Evolutionary conservation across 2,888 invertebrate genomes (phyloP).

Genomic region (Drosophila cracens): DNA sequence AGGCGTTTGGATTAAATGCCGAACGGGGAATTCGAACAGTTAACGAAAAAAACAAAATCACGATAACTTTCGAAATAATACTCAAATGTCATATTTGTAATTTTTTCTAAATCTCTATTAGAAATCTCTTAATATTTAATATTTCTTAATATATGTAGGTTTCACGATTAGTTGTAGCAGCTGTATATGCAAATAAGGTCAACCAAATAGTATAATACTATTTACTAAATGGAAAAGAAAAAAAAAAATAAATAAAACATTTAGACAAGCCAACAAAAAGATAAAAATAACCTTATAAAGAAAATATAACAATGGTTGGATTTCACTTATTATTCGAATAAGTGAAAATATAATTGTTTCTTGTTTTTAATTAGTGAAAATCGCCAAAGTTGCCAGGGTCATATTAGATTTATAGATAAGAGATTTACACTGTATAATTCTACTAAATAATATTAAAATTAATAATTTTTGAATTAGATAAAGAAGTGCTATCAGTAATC

Average conservation of each 20-base stretch:
- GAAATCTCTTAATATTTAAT: not conserved
- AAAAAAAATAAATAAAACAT: not conserved
- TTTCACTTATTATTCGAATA: too few relatives aligned
- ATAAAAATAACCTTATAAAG: not conserved
- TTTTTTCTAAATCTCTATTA: not conserved
- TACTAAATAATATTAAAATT: not conserved
- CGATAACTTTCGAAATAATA: not conserved
- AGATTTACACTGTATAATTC: not conserved
- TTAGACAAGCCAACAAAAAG: not conserved
- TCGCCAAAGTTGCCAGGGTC: not conserved
- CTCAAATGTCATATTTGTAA: not conserved
- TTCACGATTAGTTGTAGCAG: not conserved
- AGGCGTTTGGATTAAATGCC: constrained; percentile 31
- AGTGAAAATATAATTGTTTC: not conserved
- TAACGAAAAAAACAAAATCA: not conserved
- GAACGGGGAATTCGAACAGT: constrained; percentile 9
- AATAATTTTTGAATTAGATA: not conserved
- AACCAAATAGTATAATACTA: not conserved
- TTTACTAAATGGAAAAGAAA: not conserved
- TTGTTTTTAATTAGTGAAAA: not conserved
- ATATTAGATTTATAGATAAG: not conserved
- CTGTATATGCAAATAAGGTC: not conserved
- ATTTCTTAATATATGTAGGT: not conserved
- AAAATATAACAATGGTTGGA: too few relatives aligned
- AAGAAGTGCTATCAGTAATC: not conserved